These are phyloP conservation scores for Pluvianellus socialis DNA, from an alignment of 2,113 vertebrate species.

Conservation along the genomic window DNA sequence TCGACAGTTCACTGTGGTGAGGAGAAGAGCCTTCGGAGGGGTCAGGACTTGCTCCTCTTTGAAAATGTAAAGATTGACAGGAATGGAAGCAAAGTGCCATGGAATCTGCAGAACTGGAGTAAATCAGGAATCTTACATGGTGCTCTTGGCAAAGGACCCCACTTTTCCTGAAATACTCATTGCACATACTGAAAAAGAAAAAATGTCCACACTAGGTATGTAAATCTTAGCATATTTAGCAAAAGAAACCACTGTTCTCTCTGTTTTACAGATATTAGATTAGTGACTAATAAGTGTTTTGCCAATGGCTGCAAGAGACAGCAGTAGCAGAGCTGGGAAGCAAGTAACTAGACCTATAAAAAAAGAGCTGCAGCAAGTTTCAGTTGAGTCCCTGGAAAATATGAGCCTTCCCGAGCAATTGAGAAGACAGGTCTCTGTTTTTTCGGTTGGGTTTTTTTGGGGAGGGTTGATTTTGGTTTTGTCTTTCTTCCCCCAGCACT, in stretches of 20 bases:
- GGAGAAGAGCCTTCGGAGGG: background rate
- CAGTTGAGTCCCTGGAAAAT: background rate
- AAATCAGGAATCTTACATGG: background rate
- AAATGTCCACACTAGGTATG: fast-evolving
- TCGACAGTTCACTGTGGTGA: fast-evolving
- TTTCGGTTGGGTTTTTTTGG: background rate
- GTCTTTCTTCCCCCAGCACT: background rate
- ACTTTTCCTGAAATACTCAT: background rate
- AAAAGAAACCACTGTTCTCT: background rate
- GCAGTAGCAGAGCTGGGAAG: background rate
- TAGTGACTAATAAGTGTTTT: background rate
- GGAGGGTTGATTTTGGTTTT: background rate
- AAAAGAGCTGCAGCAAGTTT: background rate
- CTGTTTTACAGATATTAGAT: background rate
- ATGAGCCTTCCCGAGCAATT: background rate
- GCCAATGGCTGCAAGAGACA: background rate
- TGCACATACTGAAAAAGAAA: background rate
- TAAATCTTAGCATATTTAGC: background rate
- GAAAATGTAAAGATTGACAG: background rate
- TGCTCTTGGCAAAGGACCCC: background rate
- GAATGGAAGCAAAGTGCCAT: background rate
- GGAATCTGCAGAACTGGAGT: background rate
- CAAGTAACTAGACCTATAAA: background rate
- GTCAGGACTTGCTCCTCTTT: background rate
- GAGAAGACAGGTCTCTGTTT: background rate